Base-by-base conservation (phyloP, 1,140 invertebrate genomes). In the Drosophila bifasciata region DNA sequence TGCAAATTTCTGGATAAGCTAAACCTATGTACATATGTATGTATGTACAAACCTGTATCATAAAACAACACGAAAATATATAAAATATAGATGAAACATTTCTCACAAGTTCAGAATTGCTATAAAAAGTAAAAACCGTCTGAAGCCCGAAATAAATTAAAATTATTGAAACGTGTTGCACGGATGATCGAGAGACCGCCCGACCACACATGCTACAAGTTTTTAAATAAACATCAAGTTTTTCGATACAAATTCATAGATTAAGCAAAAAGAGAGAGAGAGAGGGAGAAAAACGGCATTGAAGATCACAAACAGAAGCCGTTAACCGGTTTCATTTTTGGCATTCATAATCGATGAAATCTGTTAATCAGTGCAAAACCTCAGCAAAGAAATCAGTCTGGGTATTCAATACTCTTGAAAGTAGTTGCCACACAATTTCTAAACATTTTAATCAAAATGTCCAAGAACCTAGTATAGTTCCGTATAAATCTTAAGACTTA, bases 1-100 rank as follows among this genome's bases (percentile, higher is more conserved):
- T 28, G 46, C 60, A 25, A 52, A 76, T 39, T 62, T 84, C 70
- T 64, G 59, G 62, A 63, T 58, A 78, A 58, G 48, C 53, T 56
- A 62, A 28, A 25, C 46, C 11, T 11, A n/a, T n/a, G n/a, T n/a
- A 13, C 44, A 13, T 28, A 25, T 39, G 3, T 11, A n/a, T n/a
- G n/a, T n/a, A 13, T 17, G 6, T 28, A 28, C 28, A 32, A 48
- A 17, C 21, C 49, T 28, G 36, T 45, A 19, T 6, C 11, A 5
- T 13, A 36, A 36, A 36, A 68, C 5, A 58, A 45, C 16, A 8
- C 53, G 19, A 72, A 59, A 51, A 41, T 48, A 19, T 40, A 51
- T 57, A 43, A 73, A 63, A 50, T 39, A 49, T 32, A 15, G 36
- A 49, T 66, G 46, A 53, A 60, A 51, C 44, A 45, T 43, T 16